phyloP scores from a whole-genome alignment of 2,888 invertebrate species.

The Saturnia japonica region DNA sequence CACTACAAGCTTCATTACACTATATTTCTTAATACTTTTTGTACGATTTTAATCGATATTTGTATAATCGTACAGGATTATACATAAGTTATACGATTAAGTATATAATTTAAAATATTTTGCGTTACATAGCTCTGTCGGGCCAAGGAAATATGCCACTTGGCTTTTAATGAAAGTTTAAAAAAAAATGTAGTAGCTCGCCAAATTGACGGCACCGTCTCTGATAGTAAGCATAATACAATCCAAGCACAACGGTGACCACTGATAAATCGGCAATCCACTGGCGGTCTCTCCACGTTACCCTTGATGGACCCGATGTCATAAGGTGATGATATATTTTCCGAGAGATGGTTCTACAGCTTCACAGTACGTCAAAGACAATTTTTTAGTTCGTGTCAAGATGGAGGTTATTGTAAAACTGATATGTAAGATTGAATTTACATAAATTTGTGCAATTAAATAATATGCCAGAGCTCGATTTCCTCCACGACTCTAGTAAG shows the following conservation, averaged over 20 bases:
- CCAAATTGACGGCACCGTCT: too few species aligned
- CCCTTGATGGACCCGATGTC: too few species aligned
- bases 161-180: not conserved
- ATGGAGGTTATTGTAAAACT: too few species aligned
- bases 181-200: not conserved
- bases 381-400: too few species aligned
- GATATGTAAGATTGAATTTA: too few species aligned
- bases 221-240: too few species aligned
- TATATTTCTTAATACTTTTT: constrained; percentile 8
- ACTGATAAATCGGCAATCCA: too few species aligned
- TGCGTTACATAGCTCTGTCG: not conserved
- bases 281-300: too few species aligned
- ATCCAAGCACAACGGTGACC: too few species aligned
- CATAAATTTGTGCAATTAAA: not conserved
- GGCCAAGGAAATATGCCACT: not conserved
- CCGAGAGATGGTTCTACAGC: too few species aligned
- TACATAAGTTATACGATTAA: not conserved
- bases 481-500: constrained; percentile 44
- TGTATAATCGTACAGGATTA: constrained; percentile 39
- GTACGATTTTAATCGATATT: constrained; percentile 13
- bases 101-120: not conserved
- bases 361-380: too few species aligned
- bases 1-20: constrained; percentile 29
- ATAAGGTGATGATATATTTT: too few species aligned
- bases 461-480: constrained; percentile 36